A percentile compares a stretch with the other conserved stretches of the same genome.
Conservation (phyloP, 1,140 invertebrate species). For the Lucilia cuprina region DNA sequence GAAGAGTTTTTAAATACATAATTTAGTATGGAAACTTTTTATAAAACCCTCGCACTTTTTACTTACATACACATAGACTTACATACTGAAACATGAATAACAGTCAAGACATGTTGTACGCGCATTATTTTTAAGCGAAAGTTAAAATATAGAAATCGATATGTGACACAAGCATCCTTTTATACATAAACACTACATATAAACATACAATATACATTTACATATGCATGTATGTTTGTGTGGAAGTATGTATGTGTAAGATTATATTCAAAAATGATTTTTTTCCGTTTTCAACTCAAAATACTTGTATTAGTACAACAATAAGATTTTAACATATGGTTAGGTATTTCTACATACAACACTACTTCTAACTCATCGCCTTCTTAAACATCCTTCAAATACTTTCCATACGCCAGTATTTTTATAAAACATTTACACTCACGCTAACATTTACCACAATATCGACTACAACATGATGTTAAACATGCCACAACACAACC, state of each 20-base stretch:
- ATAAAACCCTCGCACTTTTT: not conserved
- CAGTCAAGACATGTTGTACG: constrained; percentile 5
- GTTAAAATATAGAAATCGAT: constrained; percentile 28
- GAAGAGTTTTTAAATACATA: no score
- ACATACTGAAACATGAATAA: not conserved
- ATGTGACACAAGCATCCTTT: constrained; percentile 22
- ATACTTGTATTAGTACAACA: not conserved
- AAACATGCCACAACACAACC: not conserved
- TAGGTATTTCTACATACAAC: not conserved
- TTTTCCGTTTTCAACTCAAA: not conserved
- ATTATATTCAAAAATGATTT: not conserved
- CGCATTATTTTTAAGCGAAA: constrained; percentile 27
- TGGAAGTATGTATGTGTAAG: not conserved
- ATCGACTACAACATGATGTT: not conserved
- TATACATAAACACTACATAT: not conserved
- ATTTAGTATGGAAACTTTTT: no score
- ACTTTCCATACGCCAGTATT: not conserved
- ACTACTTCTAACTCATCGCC: not conserved
- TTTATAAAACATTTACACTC: not conserved
- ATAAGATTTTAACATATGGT: constrained; percentile 27
- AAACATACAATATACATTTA: no score
- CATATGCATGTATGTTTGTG: not conserved
- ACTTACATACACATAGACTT: not conserved
- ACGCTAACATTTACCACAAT: not conserved
- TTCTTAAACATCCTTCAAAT: not conserved